phyloP scores from a whole-genome alignment of 2,797 vertebrate genomes.

The Alcedo atthis region DNA sequence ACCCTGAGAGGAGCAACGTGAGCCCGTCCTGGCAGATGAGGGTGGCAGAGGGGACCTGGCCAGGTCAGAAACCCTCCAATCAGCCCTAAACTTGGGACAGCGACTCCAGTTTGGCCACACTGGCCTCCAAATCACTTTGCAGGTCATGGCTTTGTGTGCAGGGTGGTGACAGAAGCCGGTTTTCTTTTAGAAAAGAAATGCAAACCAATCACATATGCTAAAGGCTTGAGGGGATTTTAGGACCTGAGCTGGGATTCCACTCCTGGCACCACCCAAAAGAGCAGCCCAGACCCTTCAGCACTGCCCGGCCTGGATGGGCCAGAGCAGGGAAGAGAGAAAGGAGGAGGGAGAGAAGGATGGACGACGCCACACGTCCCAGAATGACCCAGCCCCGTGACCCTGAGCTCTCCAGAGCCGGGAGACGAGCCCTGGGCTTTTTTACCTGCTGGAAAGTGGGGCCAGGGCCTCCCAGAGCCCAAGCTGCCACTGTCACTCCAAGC shows the following conservation, averaged over 20 bases:
- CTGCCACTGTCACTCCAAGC: background rate
- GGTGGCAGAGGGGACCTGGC: background rate
- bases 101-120: background rate
- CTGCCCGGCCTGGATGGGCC: background rate
- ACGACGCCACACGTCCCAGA: rapidly evolving
- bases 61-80: background rate
- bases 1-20: background rate
- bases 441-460: background rate
- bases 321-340: background rate
- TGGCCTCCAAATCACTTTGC: background rate
- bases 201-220: too few relatives aligned
- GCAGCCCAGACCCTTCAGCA: background rate
- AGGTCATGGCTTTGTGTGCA: background rate
- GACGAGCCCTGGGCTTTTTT: background rate
- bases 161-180: background rate
- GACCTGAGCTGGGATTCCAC: background rate
- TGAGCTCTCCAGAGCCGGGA: rapidly evolving
- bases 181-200: too few relatives aligned
- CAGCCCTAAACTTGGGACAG: background rate
- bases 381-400: background rate
- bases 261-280: background rate
- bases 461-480: rapidly evolving
- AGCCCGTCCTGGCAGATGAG: background rate
- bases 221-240: background rate
- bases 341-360: background rate